Percentiles rank a stretch among this genome's conserved stretches.
Conservation (phyloP, 2,888 invertebrate species). For the Eupeodes luniger region DNA sequence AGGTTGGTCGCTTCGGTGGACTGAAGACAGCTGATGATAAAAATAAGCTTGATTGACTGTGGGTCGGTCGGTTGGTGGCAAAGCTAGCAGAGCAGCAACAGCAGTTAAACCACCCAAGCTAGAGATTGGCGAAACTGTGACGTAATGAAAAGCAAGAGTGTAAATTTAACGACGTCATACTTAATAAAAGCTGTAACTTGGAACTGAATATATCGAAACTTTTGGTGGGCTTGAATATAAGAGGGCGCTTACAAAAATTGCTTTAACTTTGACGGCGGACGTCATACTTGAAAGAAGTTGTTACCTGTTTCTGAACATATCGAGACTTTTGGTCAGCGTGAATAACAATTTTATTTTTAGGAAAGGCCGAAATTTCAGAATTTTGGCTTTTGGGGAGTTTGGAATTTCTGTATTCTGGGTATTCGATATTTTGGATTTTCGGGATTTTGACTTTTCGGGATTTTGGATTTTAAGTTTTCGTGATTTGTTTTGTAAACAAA, state of each 20-base stretch:
- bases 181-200: not conserved
- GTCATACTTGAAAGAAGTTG: too few species aligned
- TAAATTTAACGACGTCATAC: constrained; percentile 37
- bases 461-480: too few species aligned
- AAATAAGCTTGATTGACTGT: constrained; percentile 52
- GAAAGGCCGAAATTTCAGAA: too few species aligned
- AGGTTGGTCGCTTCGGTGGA: constrained; percentile 25
- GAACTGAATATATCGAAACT: not conserved
- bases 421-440: too few species aligned
- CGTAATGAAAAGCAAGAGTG: constrained; percentile 30
- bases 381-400: too few species aligned
- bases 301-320: too few species aligned
- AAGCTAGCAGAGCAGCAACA: constrained; percentile 24
- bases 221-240: not conserved
- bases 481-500: too few species aligned
- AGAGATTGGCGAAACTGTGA: constrained; percentile 41
- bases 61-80: not conserved
- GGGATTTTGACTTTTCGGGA: too few species aligned
- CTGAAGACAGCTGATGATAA: constrained; percentile 60
- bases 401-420: too few species aligned
- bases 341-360: too few species aligned
- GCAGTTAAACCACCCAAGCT: constrained; percentile 60
- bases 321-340: too few species aligned
- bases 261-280: too few species aligned
- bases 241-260: not conserved